Conservation (phyloP, 2,888 invertebrate species). For the Zhuqinia jingwanae region DNA sequence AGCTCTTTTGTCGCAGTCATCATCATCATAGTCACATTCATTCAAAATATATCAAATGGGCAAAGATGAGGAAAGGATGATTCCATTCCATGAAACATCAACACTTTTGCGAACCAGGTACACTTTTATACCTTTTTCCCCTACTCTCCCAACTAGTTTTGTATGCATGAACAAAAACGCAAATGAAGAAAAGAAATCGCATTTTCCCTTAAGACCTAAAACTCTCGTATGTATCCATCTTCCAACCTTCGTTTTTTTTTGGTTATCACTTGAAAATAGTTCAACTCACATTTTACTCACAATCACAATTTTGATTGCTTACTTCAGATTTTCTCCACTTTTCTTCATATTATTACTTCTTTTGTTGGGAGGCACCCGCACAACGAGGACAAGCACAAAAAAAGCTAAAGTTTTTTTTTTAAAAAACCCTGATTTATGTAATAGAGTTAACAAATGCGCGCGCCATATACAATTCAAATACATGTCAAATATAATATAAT, state of each 20-base stretch:
- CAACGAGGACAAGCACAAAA: neutral
- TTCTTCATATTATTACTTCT: conserved; percentile 29
- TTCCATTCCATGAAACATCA: conserved; percentile 5
- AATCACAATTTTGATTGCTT: conserved; percentile 59
- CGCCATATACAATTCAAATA: no score
- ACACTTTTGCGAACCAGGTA: neutral
- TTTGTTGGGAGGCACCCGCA: no score
- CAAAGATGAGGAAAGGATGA: conserved; percentile 35
- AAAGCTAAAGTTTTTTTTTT: no score
- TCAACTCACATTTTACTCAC: conserved; percentile 34
- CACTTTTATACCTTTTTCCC: neutral
- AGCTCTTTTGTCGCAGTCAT: conserved; percentile 19
- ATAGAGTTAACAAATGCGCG: conserved; percentile 5
- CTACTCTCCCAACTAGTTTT: conserved; percentile 13
- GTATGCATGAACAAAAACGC: conserved; percentile 20
- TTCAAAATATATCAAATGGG: neutral
- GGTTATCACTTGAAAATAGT: conserved; percentile 3
- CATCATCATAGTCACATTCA: conserved; percentile 42
- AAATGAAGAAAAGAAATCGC: neutral
- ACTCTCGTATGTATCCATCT: conserved; percentile 27
- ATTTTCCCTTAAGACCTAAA: conserved; percentile 26
- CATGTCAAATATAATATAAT: no score
- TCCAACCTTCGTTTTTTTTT: conserved; percentile 35
- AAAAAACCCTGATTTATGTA: conserved; percentile 21
- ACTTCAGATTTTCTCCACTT: conserved; percentile 30